These are phyloP conservation scores for Gonocerus acuteangulatus DNA, from an alignment of 2,888 invertebrate genomes.

Conservation along the genomic window DNA sequence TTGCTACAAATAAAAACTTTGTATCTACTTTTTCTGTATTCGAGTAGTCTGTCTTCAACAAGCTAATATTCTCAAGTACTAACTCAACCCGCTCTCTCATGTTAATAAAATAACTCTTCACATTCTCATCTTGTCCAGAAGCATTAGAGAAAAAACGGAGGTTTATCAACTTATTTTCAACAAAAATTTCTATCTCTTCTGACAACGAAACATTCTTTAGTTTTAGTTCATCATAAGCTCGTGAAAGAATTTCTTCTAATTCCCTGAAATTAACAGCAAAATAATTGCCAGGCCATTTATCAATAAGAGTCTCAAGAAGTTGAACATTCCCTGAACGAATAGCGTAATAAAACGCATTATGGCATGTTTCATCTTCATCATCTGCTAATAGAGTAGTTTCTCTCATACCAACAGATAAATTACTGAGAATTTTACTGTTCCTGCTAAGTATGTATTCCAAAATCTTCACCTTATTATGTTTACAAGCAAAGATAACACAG, in stretches of 20 bases:
- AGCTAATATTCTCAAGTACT: background rate
- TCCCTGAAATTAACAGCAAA: slow-evolving; percentile 22
- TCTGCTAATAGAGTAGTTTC: background rate
- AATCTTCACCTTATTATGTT: background rate
- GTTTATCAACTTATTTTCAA: background rate
- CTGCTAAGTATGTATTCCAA: background rate
- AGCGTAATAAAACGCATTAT: slow-evolving; percentile 39
- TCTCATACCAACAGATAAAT: background rate
- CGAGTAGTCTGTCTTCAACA: slow-evolving; percentile 19
- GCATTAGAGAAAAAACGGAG: background rate
- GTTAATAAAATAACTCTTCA: background rate
- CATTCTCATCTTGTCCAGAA: background rate
- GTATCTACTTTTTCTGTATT: slow-evolving; percentile 7
- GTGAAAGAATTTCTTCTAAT: slow-evolving; percentile 37
- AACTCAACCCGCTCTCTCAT: background rate
- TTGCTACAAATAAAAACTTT: slow-evolving; percentile 34
- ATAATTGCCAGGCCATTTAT: slow-evolving; percentile 30
- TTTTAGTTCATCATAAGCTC: slow-evolving; percentile 36
- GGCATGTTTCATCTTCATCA: slow-evolving; percentile 29
- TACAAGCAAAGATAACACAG: background rate
- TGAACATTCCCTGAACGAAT: slow-evolving; percentile 36
- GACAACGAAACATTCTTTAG: slow-evolving; percentile 36
- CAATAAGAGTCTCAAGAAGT: slow-evolving; percentile 35
- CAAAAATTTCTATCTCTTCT: slow-evolving; percentile 30
- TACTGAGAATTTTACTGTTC: background rate